phyloP scores from a whole-genome alignment of 2,797 vertebrate species.

The Lacerta viridis region DNA sequence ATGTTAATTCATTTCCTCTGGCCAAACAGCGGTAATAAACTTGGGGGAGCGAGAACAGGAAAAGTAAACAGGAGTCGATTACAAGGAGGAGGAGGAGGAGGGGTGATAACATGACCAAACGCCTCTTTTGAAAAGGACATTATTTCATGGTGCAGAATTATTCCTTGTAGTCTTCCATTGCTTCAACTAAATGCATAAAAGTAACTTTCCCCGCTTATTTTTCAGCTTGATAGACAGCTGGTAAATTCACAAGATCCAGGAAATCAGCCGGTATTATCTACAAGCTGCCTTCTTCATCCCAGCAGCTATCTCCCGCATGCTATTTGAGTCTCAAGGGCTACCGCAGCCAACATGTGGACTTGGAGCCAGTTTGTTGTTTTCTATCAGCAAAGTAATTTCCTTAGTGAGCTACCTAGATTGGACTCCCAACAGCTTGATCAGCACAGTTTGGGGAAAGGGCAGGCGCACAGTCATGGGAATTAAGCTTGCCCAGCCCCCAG shows the following conservation, averaged over 20 bases:
- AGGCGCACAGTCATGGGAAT: constrained; percentile 69
- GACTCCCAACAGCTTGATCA: constrained; percentile 67
- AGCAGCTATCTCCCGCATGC: constrained; percentile 27
- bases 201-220: constrained; percentile 1
- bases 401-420: constrained; percentile 55
- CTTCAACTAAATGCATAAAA: background rate
- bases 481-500: constrained; percentile 65
- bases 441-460: constrained; percentile 71
- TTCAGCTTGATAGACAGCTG: constrained; percentile 21
- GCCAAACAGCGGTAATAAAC: constrained; percentile 84
- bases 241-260: constrained; percentile 35
- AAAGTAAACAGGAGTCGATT: constrained; percentile 77
- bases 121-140: constrained; percentile 56
- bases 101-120: constrained; percentile 65
- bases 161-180: background rate
- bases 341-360: constrained; percentile 40
- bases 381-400: constrained; percentile 70
- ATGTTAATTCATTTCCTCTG: constrained; percentile 90
- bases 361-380: constrained; percentile 60
- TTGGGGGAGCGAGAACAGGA: constrained; percentile 76
- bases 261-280: constrained; percentile 33
- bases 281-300: background rate
- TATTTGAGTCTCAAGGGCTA: background rate
- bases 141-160: background rate
- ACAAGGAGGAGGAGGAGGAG: constrained; percentile 61